A percentile compares a stretch with the other conserved stretches of the same genome.
phyloP scores from a whole-genome alignment of 2,113 vertebrate genomes.

The Macrotus californicus region DNA sequence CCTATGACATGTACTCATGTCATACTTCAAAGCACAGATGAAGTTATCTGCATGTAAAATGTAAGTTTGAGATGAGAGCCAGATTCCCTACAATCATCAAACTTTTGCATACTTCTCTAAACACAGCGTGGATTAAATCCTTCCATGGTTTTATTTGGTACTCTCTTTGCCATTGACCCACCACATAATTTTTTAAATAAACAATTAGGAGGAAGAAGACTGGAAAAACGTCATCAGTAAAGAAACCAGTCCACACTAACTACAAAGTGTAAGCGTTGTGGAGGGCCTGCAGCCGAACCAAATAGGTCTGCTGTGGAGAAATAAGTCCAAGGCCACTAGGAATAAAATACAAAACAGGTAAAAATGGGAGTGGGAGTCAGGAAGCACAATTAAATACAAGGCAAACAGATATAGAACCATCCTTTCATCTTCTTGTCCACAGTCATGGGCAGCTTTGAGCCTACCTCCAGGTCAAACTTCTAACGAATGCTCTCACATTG shows the following conservation, averaged over 20 bases:
- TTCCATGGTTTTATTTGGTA: background rate
- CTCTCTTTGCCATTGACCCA: background rate
- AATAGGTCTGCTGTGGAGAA: background rate
- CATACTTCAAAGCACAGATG: background rate
- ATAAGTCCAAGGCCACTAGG: background rate
- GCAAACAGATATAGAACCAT: background rate
- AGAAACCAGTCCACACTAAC: background rate
- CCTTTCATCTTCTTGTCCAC: background rate
- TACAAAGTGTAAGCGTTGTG: background rate
- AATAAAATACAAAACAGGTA: background rate
- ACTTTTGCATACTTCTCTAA: background rate
- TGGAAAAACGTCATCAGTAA: background rate
- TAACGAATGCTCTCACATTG: background rate
- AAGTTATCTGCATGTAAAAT: background rate
- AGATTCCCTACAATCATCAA: background rate
- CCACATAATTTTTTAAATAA: background rate
- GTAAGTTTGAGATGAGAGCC: background rate
- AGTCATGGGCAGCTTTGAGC: background rate
- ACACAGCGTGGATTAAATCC: background rate
- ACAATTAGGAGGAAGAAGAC: background rate
- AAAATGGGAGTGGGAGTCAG: background rate
- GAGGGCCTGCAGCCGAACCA: background rate
- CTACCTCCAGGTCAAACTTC: background rate
- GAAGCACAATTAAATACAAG: background rate
- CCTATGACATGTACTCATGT: background rate